Evolutionary conservation across 2,888 invertebrate genomes (phyloP).

Genomic region (Acanthoscelides obtectus): DNA sequence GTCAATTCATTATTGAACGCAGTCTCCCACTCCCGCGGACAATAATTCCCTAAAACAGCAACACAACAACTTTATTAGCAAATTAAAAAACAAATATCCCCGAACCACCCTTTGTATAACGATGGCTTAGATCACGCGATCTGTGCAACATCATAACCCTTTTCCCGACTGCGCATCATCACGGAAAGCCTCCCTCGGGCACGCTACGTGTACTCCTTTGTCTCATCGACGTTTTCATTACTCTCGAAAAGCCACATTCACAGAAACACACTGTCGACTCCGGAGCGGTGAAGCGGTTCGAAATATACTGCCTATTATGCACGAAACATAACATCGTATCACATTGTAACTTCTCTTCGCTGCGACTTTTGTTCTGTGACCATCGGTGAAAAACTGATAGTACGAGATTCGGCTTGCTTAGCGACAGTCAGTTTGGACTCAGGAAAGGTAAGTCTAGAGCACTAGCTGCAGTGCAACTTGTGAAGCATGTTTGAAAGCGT

Average conservation of each 20-base stretch:
- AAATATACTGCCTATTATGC: background rate
- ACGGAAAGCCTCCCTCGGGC: background rate
- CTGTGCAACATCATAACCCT: background rate
- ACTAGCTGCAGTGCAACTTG: too few relatives aligned
- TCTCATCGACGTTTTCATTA: background rate
- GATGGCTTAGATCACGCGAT: background rate
- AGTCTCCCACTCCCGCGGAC: too few relatives aligned
- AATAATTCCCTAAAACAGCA: background rate
- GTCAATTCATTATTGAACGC: too few relatives aligned
- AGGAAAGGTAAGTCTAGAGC: too few relatives aligned
- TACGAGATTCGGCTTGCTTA: too few relatives aligned
- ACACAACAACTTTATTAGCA: background rate
- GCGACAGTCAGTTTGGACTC: too few relatives aligned
- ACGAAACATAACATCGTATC: background rate
- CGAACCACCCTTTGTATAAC: background rate
- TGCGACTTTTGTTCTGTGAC: background rate
- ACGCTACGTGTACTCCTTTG: background rate
- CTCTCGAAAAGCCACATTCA: background rate
- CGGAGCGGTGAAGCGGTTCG: too few relatives aligned
- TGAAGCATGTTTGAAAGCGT: too few relatives aligned
- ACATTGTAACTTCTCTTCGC: background rate
- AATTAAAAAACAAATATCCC: background rate
- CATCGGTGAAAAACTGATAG: background rate
- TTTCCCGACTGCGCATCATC: background rate
- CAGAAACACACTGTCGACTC: background rate